Evolutionary conservation across 2,113 vertebrate genomes (phyloP), one percentile per base, ranked within the genome.

Genomic region (Diadophis punctatus): DNA sequence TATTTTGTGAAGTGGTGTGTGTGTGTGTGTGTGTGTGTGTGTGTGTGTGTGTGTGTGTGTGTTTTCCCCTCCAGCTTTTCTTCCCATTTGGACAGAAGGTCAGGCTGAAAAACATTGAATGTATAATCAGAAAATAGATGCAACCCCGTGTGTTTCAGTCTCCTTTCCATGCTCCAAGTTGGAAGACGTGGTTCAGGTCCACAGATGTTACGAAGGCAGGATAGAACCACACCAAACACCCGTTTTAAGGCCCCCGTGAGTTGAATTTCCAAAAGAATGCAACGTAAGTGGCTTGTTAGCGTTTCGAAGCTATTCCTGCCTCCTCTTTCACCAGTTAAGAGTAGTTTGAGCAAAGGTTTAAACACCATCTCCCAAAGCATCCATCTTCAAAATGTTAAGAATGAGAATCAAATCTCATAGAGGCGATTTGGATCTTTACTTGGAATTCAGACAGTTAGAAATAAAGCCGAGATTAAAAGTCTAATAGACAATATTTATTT

Each of bases 11-110:
- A 49, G 5, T 2, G 14, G 16, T 27, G 27, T 1, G 60, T 4
- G 12, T 60, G 9, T 11, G 25, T 88, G 2, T 87, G 27, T 14
- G 20, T 51, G 46, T 16, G 52, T 52, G 12, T 52, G 51, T 87
- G 25, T 11, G 7, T 49, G 43, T 14, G 14, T 52, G 3, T 52
- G 51, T 48, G 6, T 30, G 4, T 58, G 0, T 5, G 2, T 56
- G 25, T n/a, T 0, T 39, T 4, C 16, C 23, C 52, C 16, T 16
- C 6, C 6, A 27, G 16, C 34, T n/a, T 56, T 27, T 8, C 48
- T 85, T 84, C 23, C 30, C 90, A 25, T 56, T 16, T 51, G 30
- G 18, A 1, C 20, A 46, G 89, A 0, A n/a, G 1, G 23, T 93
- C 63, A 80, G 90, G 90, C 51, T n/a, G 0, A 53, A 39, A 22